These are phyloP conservation scores for Drosophila dunni DNA, from an alignment of 1,140 invertebrate genomes.

Conservation along the genomic window DNA sequence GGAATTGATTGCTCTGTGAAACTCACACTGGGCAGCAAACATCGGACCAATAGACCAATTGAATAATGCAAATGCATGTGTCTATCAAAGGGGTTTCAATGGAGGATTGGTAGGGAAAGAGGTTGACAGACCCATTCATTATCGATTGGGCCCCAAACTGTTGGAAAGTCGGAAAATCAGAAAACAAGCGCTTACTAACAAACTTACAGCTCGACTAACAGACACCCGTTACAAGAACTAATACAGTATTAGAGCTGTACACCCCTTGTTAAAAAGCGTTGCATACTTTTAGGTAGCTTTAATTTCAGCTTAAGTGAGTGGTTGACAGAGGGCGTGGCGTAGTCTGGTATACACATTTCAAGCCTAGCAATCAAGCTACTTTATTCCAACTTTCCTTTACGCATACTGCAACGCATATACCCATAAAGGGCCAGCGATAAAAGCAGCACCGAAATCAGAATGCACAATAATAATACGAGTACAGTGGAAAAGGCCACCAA, in stretches of 20 bases:
- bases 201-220: too few species aligned
- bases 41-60: conserved; percentile 51
- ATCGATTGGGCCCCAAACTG: conserved; percentile 63
- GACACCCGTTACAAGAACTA: too few species aligned
- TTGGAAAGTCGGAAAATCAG: conserved; percentile 24
- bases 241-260: too few species aligned
- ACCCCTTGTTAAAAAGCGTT: too few species aligned
- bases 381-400: too few species aligned
- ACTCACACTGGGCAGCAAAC: conserved; percentile 27
- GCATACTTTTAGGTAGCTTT: too few species aligned
- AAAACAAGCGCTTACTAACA: too few species aligned
- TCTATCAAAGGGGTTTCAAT: conserved; percentile 10
- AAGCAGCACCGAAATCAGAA: conserved; percentile 23
- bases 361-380: too few species aligned
- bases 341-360: too few species aligned
- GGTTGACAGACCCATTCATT: conserved; percentile 57
- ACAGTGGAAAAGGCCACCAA: conserved; percentile 8
- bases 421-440: conserved; percentile 43
- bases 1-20: conserved; percentile 29
- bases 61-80: conserved; percentile 67
- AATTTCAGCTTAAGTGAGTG: too few species aligned
- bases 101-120: background rate
- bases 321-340: too few species aligned
- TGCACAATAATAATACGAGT: conserved; percentile 34
- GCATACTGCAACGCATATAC: too few species aligned